Base-by-base conservation (phyloP, 2,888 invertebrate species). In the Hypsopygia costalis region DNA sequence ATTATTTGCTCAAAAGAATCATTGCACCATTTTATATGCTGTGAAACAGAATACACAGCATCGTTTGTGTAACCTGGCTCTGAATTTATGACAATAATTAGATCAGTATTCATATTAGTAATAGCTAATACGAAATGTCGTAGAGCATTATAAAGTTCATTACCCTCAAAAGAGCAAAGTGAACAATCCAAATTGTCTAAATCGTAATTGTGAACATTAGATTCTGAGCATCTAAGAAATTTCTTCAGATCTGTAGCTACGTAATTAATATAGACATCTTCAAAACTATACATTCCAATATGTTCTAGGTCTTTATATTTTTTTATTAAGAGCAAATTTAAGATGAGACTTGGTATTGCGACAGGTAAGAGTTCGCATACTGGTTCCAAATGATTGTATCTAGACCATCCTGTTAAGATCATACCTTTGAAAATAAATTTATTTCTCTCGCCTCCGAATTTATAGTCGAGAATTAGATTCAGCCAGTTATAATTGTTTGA, bases 401-500 rank as follows among this genome's bases (percentile, higher is more conserved):
- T 82, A 10, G 93, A 93, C 93, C 93, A 94, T 0, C 94, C 94
- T 1, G 94, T 94, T 8, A 94, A 63, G 42, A 94, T 90, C 0
- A 93, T 91, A 0, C 94, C 94, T 67, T 90, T 86, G 47, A 94
- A 92, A 27, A 53, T 51, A 39, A 58, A 72, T 0, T 52, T 25
- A 1, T 48, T 9, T 0, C 22, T 46, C 33, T 70, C 69, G 0
- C 75, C 77, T 0, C 70, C 74, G 30, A 80, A 74, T 34, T 86
- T 87, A 52, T 92, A 91, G 40, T 78, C 77, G 0, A 67, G 53
- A 12, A 93, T 88, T 0, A 91, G 72, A 16, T 88, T 83, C 62
- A 95, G 67, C 95, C 96, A 97, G 5, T 91, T 88, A 33, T 90
- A 83, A 65, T 95, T 92, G 66, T 96, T 97, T 36, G 90, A 86